Conservation (phyloP, 2,113 vertebrate species). For the Psittacara wagleri region DNA sequence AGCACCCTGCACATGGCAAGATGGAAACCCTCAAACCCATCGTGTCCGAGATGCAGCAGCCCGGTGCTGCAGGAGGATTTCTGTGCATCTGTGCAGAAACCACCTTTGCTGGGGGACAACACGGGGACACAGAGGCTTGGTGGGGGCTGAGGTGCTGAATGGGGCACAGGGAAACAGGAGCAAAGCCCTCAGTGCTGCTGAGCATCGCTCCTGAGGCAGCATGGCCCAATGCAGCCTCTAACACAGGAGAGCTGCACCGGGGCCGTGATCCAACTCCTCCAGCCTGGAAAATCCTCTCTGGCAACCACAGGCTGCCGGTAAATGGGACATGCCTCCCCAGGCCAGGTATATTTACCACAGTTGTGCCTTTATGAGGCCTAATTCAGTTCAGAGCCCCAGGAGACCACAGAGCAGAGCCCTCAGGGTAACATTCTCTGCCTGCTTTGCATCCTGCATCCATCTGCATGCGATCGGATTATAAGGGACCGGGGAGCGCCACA, state of each 20-base stretch:
- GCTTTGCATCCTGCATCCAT: neutral
- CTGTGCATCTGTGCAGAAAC: neutral
- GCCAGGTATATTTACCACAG: neutral
- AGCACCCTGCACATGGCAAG: neutral
- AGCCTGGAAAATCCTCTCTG: neutral
- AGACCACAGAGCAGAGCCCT: neutral
- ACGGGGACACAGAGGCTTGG: neutral
- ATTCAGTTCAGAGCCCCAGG: neutral
- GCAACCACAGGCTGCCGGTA: no score
- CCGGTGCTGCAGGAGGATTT: neutral
- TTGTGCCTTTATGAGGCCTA: neutral
- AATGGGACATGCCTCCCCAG: fast-evolving
- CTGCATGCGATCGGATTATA: neutral
- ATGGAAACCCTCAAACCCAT: neutral
- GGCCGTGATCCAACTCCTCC: fast-evolving
- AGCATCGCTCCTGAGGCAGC: neutral
- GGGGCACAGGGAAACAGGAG: neutral
- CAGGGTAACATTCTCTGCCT: neutral
- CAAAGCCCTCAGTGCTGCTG: neutral
- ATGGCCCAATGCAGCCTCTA: neutral
- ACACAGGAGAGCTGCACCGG: neutral
- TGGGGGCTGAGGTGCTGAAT: fast-evolving
- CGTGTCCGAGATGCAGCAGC: neutral
- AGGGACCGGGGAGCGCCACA: neutral
- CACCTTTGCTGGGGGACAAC: neutral